These are phyloP conservation scores for Tinea semifulvella DNA, from an alignment of 2,888 invertebrate genomes.

Conservation along the genomic window DNA sequence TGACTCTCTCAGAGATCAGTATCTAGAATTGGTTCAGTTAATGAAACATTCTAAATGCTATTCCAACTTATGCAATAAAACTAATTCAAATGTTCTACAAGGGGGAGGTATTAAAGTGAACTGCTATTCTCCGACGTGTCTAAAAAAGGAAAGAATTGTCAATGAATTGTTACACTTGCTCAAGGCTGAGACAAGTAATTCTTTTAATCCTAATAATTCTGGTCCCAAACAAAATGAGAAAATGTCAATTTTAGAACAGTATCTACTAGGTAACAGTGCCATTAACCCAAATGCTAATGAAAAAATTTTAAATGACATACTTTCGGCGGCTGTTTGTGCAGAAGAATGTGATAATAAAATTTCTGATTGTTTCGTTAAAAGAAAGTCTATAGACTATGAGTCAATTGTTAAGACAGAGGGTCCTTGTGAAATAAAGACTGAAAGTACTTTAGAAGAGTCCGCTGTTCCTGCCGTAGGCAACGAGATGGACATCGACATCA, in stretches of 20 bases:
- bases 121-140: constrained; percentile 86
- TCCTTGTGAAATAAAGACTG: constrained; percentile 49
- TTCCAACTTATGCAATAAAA: constrained; percentile 72
- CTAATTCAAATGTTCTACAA: constrained; percentile 51
- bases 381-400: constrained; percentile 45
- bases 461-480: constrained; percentile 60
- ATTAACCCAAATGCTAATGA: constrained; percentile 50
- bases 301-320: constrained; percentile 68
- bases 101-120: constrained; percentile 54
- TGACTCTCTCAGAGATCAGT: constrained; percentile 73
- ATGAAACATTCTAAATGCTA: constrained; percentile 80
- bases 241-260: constrained; percentile 76
- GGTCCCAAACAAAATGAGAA: constrained; percentile 59
- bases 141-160: constrained; percentile 76
- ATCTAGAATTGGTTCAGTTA: constrained; percentile 72
- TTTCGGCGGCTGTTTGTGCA: constrained; percentile 69
- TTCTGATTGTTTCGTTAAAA: constrained; percentile 51
- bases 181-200: constrained; percentile 66
- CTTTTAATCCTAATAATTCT: constrained; percentile 26
- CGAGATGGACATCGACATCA: constrained; percentile 61
- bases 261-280: constrained; percentile 66
- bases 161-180: constrained; percentile 71
- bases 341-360: constrained; percentile 67
- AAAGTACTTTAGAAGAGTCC: constrained; percentile 62
- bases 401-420: constrained; percentile 41